Base-by-base conservation (phyloP, 2,113 vertebrate species). In the Daubentonia madagascariensis region DNA sequence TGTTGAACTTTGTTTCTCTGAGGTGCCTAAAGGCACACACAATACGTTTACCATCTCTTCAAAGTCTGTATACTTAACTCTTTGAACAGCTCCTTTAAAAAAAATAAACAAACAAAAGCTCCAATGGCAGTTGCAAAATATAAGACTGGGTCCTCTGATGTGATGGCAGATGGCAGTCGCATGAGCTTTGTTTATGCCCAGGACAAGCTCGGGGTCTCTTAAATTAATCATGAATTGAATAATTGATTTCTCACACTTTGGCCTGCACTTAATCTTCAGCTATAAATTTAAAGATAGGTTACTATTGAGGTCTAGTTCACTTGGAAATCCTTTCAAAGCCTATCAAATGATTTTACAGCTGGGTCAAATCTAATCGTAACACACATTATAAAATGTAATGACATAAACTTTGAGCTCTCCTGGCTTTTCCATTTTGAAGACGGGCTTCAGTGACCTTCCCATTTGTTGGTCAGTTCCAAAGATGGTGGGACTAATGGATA, bases 211-310 rank as follows among this genome's bases (percentile, higher is more conserved):
- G 28, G 90, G 96, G 81, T 94, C 98, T 97, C 61, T 32, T 97
- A 63, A 96, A 97, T 98, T 97, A 98, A 97, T 98, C 96, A 96
- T 97, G 97, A 84, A 84, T 95, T 98, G 81, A 98, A 97, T 98
- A 98, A 85, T 97, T 98, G 94, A 98, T 96, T 98, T 97, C 89
- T 98, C 95, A 96, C 97, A 96, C 96, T 73, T 72, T 97, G 95
- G 67, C 78, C 93, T 61, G 54, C 61, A 50, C 95, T 98, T 95
- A 72, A 76, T 96, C 85, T 96, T 81, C 63, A 83, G 13, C 84
- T 97, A 25, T 75, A 94, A 91, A 78, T 95, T 98, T 57, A 98
- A 80, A 97, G 86, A 37, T 97, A 75, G 92, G 79, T 93, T 97
- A n/a, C 94, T 50, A 65, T 89, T 97, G 78, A 91, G 85, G 89